phyloP scores from a whole-genome alignment of 2,797 vertebrate species.

The Emydoidea blandingii region DNA sequence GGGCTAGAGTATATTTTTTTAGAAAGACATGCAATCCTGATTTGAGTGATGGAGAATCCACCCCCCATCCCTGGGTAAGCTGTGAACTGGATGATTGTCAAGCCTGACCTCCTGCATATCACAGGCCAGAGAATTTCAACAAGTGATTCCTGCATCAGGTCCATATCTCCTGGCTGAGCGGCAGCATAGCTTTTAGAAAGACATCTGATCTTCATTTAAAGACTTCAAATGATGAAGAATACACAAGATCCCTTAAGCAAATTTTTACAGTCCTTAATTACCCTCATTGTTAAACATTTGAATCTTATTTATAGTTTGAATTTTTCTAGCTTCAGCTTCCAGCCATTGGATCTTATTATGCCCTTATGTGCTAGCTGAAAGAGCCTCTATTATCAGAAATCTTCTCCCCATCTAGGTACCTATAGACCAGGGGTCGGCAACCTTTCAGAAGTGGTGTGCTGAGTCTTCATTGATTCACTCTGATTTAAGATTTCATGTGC shows the following conservation, averaged over 20 bases:
- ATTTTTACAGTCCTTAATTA: neutral
- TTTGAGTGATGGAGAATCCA: neutral
- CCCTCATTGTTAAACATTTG: neutral
- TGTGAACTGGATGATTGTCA: neutral
- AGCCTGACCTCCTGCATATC: neutral
- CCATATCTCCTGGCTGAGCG: neutral
- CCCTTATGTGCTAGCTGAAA: neutral
- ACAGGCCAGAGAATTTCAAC: neutral
- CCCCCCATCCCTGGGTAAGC: neutral
- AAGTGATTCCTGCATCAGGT: neutral
- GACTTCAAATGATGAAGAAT: neutral
- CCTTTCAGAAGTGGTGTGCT: no score
- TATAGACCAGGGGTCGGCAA: no score
- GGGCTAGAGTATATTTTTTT: neutral
- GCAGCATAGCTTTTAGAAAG: neutral
- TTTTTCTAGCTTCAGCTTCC: neutral
- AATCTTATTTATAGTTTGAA: neutral
- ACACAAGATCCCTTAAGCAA: neutral
- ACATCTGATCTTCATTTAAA: neutral
- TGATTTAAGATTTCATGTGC: no score
- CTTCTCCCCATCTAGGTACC: neutral
- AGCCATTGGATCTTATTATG: neutral
- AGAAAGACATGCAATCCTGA: neutral
- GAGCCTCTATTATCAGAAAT: neutral
- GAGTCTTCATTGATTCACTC: no score